These are phyloP conservation scores for Pachycephus smyrnensis DNA, from an alignment of 2,888 invertebrate genomes.

Conservation along the genomic window DNA sequence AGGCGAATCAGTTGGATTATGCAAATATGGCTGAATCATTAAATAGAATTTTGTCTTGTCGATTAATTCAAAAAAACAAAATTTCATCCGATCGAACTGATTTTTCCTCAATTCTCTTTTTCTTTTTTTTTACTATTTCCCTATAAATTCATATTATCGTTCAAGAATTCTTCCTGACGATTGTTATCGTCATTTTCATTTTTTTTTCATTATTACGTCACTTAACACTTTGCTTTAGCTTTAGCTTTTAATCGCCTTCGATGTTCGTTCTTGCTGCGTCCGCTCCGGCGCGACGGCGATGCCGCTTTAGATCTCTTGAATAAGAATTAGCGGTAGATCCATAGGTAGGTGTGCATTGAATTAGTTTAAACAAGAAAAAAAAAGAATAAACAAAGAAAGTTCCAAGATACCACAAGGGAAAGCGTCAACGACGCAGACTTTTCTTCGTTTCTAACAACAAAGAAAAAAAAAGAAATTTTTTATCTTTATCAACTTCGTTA, in stretches of 20 bases:
- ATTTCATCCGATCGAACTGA: conserved; percentile 17
- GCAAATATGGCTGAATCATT: not conserved
- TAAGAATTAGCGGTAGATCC: not conserved
- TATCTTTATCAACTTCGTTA: conserved; percentile 16
- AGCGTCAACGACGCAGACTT: too few species aligned
- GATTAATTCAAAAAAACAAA: too few species aligned
- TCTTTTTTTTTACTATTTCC: conserved; percentile 15
- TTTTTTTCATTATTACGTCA: too few species aligned
- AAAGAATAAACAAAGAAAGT: not conserved
- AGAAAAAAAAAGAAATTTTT: too few species aligned
- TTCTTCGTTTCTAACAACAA: too few species aligned
- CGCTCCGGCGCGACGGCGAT: conserved; percentile 8
- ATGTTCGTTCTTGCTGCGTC: conserved; percentile 21
- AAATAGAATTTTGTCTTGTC: too few species aligned
- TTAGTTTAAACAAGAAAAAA: not conserved
- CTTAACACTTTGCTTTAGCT: conserved; percentile 17
- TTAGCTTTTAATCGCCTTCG: conserved; percentile 28
- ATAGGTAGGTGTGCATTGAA: not conserved
- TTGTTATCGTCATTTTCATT: conserved; percentile 13
- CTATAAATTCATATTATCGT: not conserved
- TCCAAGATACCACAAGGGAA: too few species aligned
- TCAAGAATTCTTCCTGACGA: too few species aligned
- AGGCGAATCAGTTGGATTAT: too few species aligned
- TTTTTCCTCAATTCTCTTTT: conserved; percentile 15
- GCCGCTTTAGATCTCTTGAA: too few species aligned